phyloP scores from a whole-genome alignment of 2,888 invertebrate genomes.

The Epinotia ramella region DNA sequence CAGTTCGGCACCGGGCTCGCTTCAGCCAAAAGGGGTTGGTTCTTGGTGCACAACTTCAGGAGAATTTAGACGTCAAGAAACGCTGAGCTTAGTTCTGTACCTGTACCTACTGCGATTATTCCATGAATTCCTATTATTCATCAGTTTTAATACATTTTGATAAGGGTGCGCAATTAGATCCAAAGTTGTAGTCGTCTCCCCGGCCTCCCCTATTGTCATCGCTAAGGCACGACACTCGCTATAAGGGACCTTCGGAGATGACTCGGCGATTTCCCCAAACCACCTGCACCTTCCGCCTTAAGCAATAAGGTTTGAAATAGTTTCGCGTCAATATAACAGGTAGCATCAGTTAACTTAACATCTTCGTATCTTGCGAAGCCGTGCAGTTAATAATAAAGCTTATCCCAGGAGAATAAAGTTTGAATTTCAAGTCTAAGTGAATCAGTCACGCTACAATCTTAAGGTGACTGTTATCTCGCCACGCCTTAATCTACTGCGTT shows the following conservation, averaged over 20 bases:
- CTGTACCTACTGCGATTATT: background rate
- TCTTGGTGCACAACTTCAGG: background rate
- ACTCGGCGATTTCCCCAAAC: background rate
- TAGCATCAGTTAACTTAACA: background rate
- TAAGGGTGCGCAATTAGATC: background rate
- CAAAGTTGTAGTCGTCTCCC: slow-evolving; percentile 6
- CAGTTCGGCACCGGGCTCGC: too few relatives aligned
- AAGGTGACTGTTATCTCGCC: background rate
- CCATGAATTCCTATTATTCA: background rate
- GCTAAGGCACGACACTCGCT: slow-evolving; percentile 5
- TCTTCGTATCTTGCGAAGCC: background rate
- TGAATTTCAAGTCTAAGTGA: background rate
- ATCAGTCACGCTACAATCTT: background rate
- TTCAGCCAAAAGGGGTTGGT: too few relatives aligned
- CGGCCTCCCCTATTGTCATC: slow-evolving; percentile 3
- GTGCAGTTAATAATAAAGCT: background rate
- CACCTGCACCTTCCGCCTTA: background rate
- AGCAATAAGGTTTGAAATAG: background rate
- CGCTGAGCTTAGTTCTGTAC: background rate
- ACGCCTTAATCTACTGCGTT: slow-evolving; percentile 25
- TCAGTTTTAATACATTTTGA: background rate
- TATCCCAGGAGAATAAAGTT: background rate
- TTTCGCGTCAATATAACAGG: background rate
- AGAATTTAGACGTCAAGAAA: background rate
- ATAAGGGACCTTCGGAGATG: slow-evolving; percentile 17